Evolutionary conservation across 2,113 vertebrate species (phyloP).

Genomic region (Cephalophus harveyi): DNA sequence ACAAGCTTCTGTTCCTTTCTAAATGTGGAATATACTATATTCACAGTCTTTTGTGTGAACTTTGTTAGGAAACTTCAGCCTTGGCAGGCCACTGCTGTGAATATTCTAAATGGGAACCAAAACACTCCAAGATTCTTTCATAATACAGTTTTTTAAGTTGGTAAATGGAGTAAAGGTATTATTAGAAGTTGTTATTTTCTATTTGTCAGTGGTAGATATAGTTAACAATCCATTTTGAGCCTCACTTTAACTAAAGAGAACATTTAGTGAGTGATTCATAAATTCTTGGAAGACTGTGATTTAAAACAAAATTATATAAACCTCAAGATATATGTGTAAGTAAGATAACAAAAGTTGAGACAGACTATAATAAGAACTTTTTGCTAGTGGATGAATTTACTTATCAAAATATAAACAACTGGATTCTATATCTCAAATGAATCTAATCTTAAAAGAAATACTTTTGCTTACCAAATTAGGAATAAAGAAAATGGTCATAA

Average conservation of each 20-base stretch:
- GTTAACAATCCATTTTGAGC: background rate
- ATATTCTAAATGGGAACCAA: background rate
- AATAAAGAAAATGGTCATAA: background rate
- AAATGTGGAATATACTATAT: background rate
- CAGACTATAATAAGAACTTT: background rate
- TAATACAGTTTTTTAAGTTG: background rate
- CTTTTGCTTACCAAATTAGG: background rate
- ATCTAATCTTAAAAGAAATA: background rate
- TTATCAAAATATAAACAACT: background rate
- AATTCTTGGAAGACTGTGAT: slow-evolving; percentile 27
- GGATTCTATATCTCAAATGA: background rate
- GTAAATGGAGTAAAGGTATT: background rate
- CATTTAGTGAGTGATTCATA: slow-evolving; percentile 15
- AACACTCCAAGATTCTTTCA: background rate
- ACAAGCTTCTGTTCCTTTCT: background rate
- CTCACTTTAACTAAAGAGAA: background rate
- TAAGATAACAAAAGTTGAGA: background rate
- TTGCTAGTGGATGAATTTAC: background rate
- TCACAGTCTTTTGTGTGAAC: background rate
- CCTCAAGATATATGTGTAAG: background rate
- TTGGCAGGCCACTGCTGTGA: background rate
- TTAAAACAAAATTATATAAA: background rate
- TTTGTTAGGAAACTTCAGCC: background rate
- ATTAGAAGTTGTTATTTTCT: slow-evolving; percentile 14
- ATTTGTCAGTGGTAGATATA: background rate